phyloP scores from a whole-genome alignment of 2,888 invertebrate species.

The Ditylenchus weischeri region DNA sequence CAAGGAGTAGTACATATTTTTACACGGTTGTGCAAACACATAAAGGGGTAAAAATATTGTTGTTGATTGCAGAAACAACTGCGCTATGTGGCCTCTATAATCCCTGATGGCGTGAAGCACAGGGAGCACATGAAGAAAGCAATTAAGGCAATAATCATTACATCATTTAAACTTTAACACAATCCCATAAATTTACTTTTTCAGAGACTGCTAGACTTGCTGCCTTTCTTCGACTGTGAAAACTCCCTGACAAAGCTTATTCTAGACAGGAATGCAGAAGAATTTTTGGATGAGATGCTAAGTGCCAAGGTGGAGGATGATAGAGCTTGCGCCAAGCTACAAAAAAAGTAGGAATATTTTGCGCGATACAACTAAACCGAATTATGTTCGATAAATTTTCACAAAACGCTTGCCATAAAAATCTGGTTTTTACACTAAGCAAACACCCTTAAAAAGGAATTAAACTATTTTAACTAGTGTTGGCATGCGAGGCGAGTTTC shows the following conservation, averaged over 20 bases:
- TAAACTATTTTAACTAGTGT: no score
- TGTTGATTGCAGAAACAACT: neutral
- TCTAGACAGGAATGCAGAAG: neutral
- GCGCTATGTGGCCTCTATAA: neutral
- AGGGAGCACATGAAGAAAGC: neutral
- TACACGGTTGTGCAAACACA: no score
- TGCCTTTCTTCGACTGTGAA: neutral
- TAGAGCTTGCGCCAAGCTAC: neutral
- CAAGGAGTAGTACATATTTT: no score
- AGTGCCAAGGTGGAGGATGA: conserved; percentile 1
- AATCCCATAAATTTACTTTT: neutral
- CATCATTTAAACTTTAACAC: neutral
- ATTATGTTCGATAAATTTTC: neutral
- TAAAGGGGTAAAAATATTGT: neutral
- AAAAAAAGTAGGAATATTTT: neutral
- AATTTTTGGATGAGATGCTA: neutral
- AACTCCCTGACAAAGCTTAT: neutral
- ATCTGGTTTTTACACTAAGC: no score
- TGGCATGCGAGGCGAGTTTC: no score
- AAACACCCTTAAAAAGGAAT: no score
- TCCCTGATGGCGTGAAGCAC: neutral
- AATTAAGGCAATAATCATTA: neutral
- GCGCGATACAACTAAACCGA: neutral
- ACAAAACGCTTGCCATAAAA: neutral
- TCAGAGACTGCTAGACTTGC: neutral